Evolutionary conservation across 2,797 vertebrate genomes (phyloP), one percentile per base, ranked within the genome.

Genomic region (Sebastes diaconus): DNA sequence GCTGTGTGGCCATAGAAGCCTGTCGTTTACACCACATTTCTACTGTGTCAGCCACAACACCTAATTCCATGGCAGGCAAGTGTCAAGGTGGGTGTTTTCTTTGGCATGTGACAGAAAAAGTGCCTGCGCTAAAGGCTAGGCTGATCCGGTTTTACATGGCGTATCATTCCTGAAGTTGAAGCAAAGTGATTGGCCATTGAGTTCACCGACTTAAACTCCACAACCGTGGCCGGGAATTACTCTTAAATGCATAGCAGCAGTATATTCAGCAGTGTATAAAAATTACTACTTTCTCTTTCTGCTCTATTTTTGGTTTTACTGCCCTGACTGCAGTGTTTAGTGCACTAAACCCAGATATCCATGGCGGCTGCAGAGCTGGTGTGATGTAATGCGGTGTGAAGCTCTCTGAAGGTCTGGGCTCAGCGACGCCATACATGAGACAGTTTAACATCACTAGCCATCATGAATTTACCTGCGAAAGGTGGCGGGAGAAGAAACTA

Each of bases 381-480:
- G 72, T 92, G 92, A 92, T 87, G 84, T 90, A 88, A 91, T 89
- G 87, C 34, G n/a, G 81, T 68, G 73, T 52, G 80, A 88, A 75
- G 75, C 73, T 80, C 57, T 73, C 36, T 58, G 81, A 90, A 88
- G 84, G 81, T 89, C 91, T 79, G 70, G 84, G 73, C 84, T 84
- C 77, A 71, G 77, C 24, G 30, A 86, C 69, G 60, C 69, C 83
- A 75, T 77, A 76, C 71, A 74, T 22, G 84, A 87, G 84, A 88
- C 80, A 82, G 77, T 90, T 89, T 85, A 86, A 85, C 81, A 85
- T 87, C 85, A 83, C 81, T 25, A 68, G 81, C 68, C 75, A 85
- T 90, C 89, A 87, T 71, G 86, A 88, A 89, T 92, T 88, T 89
- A 92, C 92, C 92, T 91, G 89, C n/a, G 57, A 81, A 81, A 84